These are phyloP conservation scores for Acipenser transmontanus DNA, from an alignment of 2,797 vertebrate genomes.

Conservation along the genomic window DNA sequence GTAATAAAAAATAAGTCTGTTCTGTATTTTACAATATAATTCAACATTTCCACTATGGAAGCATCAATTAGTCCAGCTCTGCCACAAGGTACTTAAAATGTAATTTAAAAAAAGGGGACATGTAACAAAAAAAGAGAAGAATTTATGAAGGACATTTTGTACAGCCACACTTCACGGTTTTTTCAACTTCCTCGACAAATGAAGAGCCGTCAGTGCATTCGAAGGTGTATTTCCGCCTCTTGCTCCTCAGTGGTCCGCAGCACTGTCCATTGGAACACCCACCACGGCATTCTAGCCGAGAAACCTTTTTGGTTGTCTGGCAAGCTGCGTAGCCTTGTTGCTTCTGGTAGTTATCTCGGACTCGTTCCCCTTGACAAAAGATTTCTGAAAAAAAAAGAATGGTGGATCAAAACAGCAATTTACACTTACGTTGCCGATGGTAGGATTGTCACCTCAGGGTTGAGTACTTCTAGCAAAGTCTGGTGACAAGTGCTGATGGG, in stretches of 20 bases:
- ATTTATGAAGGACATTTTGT: slow-evolving; percentile 77
- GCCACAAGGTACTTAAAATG: slow-evolving; percentile 53
- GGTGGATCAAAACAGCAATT: no score
- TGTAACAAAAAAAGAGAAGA: slow-evolving; percentile 19
- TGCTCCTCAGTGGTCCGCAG: slow-evolving; percentile 88
- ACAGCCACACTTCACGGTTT: slow-evolving; percentile 95
- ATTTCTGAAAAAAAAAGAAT: slow-evolving; percentile 65
- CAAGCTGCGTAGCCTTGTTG: slow-evolving; percentile 97
- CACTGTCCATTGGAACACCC: slow-evolving; percentile 77
- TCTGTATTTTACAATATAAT: slow-evolving; percentile 99
- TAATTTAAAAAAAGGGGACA: slow-evolving; percentile 20
- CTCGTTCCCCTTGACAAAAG: slow-evolving; percentile 93
- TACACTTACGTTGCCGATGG: no score
- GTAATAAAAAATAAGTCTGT: slow-evolving; percentile 99
- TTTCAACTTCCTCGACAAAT: slow-evolving; percentile 95
- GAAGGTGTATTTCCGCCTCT: slow-evolving; percentile 96
- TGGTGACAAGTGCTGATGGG: no score
- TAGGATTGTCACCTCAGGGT: no score
- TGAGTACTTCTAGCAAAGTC: no score
- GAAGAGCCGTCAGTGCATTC: slow-evolving; percentile 96
- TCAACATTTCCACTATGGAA: slow-evolving; percentile 93
- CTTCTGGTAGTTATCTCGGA: slow-evolving; percentile 95
- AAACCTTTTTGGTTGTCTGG: slow-evolving; percentile 97
- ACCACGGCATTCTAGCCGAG: slow-evolving; percentile 87
- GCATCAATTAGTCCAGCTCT: slow-evolving; percentile 82